These are phyloP conservation scores for Metalampra italica DNA, from an alignment of 2,888 invertebrate species.

Conservation along the genomic window DNA sequence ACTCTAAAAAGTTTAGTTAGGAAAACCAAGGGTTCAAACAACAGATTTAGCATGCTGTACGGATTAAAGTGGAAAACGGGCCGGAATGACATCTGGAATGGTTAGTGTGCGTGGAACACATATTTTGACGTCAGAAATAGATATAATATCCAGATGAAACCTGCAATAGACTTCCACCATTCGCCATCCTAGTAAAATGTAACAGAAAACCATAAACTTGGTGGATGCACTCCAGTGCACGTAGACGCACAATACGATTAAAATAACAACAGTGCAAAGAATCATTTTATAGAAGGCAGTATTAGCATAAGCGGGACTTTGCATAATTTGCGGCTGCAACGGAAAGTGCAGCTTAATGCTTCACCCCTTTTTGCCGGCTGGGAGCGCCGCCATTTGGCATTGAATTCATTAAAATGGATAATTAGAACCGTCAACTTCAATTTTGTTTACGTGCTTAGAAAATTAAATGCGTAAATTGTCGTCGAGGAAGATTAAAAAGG, in stretches of 20 bases:
- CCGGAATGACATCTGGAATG: too few relatives aligned
- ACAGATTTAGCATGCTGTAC: too few relatives aligned
- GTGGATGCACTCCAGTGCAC: background rate
- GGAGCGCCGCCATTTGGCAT: slow-evolving; percentile 32
- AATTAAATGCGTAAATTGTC: background rate
- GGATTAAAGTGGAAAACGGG: too few relatives aligned
- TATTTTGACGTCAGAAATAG: too few relatives aligned
- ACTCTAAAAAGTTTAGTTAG: too few relatives aligned
- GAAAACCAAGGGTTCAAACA: too few relatives aligned
- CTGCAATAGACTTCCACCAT: too few relatives aligned
- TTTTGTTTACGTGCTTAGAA: slow-evolving; percentile 1
- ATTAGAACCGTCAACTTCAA: slow-evolving; percentile 21
- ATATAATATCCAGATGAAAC: too few relatives aligned
- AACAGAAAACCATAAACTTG: background rate
- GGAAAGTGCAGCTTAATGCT: slow-evolving; percentile 30
- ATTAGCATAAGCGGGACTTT: slow-evolving; percentile 33
- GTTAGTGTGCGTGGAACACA: too few relatives aligned
- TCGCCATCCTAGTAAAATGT: too few relatives aligned
- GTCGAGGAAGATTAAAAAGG: background rate
- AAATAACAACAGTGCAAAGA: slow-evolving; percentile 8
- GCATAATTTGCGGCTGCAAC: slow-evolving; percentile 34
- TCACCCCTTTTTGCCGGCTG: slow-evolving; percentile 25
- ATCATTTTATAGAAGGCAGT: slow-evolving; percentile 7
- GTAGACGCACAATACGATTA: background rate
- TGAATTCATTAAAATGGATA: slow-evolving; percentile 50